A percentile compares a stretch with the other conserved stretches of the same genome.
Evolutionary conservation across 2,888 invertebrate genomes (phyloP).

Genomic region (Argyresthia goedartella): DNA sequence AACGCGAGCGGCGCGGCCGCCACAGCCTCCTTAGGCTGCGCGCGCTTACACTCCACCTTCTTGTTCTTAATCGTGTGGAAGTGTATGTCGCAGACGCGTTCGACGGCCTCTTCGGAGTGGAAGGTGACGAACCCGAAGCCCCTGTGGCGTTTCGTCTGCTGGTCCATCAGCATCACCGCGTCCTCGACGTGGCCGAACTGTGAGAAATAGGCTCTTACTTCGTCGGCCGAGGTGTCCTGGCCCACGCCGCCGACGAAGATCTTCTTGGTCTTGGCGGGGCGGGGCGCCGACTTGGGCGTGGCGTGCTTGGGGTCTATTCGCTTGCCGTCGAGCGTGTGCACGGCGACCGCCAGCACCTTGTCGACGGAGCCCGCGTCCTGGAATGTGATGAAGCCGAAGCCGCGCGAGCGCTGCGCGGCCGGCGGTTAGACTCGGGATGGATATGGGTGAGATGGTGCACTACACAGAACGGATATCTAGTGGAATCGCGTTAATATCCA

Average conservation of each 20-base stretch:
- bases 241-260: constrained; percentile 94
- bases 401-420: constrained; percentile 88
- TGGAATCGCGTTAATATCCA: not conserved
- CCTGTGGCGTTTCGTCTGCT: constrained; percentile 91
- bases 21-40: constrained; percentile 91
- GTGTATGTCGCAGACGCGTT: constrained; percentile 93
- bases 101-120: constrained; percentile 92
- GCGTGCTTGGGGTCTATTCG: constrained; percentile 96
- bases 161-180: constrained; percentile 94
- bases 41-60: constrained; percentile 91
- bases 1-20: constrained; percentile 75
- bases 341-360: constrained; percentile 90
- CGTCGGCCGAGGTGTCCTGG: constrained; percentile 92
- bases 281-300: constrained; percentile 90
- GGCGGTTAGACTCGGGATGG: not conserved
- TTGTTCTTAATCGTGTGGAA: constrained; percentile 94
- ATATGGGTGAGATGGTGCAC: not conserved
- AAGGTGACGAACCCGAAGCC: constrained; percentile 94
- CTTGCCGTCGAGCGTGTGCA: constrained; percentile 92
- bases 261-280: constrained; percentile 91
- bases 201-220: constrained; percentile 90
- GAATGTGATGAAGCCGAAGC: constrained; percentile 95
- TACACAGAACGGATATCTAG: no score
- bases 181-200: constrained; percentile 93
- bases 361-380: constrained; percentile 91